phyloP scores from a whole-genome alignment of 2,797 vertebrate species.

The Trematomus bernacchii region DNA sequence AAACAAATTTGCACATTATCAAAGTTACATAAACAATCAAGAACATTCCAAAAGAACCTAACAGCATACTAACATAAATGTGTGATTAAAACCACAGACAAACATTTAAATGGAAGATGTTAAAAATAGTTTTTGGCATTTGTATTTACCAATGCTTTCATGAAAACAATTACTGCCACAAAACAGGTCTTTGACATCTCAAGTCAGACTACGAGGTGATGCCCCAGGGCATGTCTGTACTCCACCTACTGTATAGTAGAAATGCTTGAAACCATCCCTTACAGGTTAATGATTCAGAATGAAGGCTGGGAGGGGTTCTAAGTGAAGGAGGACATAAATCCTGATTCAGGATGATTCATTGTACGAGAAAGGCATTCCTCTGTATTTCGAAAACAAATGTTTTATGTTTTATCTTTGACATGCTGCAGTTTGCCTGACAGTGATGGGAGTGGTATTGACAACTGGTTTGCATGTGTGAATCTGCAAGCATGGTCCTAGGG shows the following conservation, averaged over 20 bases:
- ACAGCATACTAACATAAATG: background rate
- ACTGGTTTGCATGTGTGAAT: background rate
- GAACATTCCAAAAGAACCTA: background rate
- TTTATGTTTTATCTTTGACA: slow-evolving; percentile 34
- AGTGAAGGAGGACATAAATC: background rate
- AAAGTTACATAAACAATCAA: slow-evolving; percentile 28
- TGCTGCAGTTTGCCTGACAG: slow-evolving; percentile 35
- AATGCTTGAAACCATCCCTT: slow-evolving; percentile 5
- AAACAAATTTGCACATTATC: slow-evolving; percentile 25
- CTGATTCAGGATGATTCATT: background rate
- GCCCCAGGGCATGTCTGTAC: slow-evolving; percentile 5
- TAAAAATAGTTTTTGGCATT: background rate
- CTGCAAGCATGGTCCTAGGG: background rate
- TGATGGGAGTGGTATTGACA: background rate
- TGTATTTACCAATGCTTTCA: background rate
- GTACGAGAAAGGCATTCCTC: slow-evolving; percentile 48
- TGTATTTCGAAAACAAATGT: slow-evolving; percentile 50
- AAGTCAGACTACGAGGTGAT: slow-evolving; percentile 2
- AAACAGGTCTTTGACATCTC: background rate
- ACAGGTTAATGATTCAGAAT: slow-evolving; percentile 3
- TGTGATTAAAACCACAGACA: slow-evolving; percentile 14
- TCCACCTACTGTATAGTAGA: slow-evolving; percentile 41
- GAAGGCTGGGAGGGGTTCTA: slow-evolving; percentile 20
- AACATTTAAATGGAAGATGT: slow-evolving; percentile 10
- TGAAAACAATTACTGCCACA: slow-evolving; percentile 17